Evolutionary conservation across 2,888 invertebrate species (phyloP).

Genomic region (Caenorhabditis sinica): DNA sequence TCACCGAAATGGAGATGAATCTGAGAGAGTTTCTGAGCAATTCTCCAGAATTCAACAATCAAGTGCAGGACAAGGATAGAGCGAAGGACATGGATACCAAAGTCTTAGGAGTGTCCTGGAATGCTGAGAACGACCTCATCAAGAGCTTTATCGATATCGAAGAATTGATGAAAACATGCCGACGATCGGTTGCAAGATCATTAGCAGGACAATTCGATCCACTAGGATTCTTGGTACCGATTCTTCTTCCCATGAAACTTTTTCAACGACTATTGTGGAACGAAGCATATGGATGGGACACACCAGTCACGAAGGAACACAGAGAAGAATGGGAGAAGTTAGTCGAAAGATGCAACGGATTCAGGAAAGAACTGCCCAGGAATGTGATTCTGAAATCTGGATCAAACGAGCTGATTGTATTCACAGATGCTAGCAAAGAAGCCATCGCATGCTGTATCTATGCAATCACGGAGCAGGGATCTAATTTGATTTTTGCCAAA

Average conservation of each 20-base stretch:
- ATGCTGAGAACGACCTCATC: neutral
- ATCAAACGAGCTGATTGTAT: neutral
- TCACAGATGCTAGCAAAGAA: constrained; percentile 32
- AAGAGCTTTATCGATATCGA: neutral
- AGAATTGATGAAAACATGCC: neutral
- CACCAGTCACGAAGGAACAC: neutral
- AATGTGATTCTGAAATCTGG: neutral
- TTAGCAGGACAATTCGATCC: constrained; percentile 81
- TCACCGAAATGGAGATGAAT: constrained; percentile 60
- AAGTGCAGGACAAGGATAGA: constrained; percentile 3
- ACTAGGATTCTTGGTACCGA: constrained; percentile 77
- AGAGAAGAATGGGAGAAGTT: neutral
- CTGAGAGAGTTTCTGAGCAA: constrained; percentile 69
- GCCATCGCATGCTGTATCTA: constrained; percentile 24
- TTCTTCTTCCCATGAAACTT: constrained; percentile 75
- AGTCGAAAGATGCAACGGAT: neutral
- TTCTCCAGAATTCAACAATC: constrained; percentile 21
- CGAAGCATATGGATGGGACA: constrained; percentile 27
- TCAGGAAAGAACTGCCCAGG: neutral
- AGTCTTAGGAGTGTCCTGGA: constrained; percentile 28
- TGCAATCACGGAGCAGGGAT: neutral
- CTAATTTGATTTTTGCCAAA: neutral
- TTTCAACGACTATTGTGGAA: constrained; percentile 79
- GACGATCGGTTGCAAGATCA: constrained; percentile 22
- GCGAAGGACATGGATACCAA: constrained; percentile 10